Evolutionary conservation across 1,140 invertebrate species (phyloP), one percentile per base, ranked within the genome.

Genomic region (Zophobas morio): DNA sequence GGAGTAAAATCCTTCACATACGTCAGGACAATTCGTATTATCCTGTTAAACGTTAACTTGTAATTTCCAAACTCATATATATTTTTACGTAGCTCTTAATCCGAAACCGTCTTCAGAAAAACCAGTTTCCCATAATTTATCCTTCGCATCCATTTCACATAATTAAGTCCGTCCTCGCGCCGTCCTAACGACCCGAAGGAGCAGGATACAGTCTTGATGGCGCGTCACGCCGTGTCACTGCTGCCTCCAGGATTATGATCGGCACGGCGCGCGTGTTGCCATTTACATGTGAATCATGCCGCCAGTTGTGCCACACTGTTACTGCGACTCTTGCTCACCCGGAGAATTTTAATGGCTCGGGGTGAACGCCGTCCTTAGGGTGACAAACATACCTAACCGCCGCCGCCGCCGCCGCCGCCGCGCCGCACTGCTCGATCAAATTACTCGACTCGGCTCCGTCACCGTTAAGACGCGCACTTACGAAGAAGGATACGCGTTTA

Each of bases 271-370:
- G 73, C 74, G 80, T 77, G 78, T 74, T 74, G 77, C 81, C 81
- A 82, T 82, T 82, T 82, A 80, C 81, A 82, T 82, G 81, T 82
- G 81, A 82, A 82, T 82, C 79, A 82, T 82, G 78, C 57, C 76
- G 79, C 81, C 81, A 81, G 81, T 81, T 81, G 80, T 76, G 79
- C 79, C 72, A 75, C 56, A 60, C 73, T 75, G 78, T 78, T 79
- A 78, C 78, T 75, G 76, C 73, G 80, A 74, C 75, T 78, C 75
- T 76, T 53, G 80, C 77, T 81, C 80, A 76, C 80, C 80, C 80
- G 70, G 76, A 81, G 80, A 80, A 80, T 81, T 81, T 81, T 81
- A 81, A 78, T 78, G 74, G 77, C 71, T 56, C 73, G 37, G 77
- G 60, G 53, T 77, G 73, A 77, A 77, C 56, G 76, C 40, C 60